Base-by-base conservation (phyloP, 2,888 invertebrate species). In the Bruchidius siliquastri region DNA sequence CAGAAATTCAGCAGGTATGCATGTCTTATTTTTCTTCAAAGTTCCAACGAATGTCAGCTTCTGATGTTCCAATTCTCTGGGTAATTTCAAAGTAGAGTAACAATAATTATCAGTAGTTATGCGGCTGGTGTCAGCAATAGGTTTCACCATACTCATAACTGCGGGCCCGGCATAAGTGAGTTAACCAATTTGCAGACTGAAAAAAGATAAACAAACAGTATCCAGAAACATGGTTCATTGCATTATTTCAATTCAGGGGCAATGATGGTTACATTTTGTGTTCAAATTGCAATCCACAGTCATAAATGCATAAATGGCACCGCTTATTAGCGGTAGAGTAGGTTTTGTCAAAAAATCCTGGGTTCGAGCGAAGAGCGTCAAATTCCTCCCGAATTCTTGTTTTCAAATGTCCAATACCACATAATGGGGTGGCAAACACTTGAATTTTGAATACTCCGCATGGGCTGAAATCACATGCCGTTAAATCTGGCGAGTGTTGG, bases 1-100 rank as follows among this genome's bases (percentile, higher is more conserved):
- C 10, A 76, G 72, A 74, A 80, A 80, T 74, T 76, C 76, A 13
- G 32, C 67, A 68, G 78, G 78, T 68, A 80, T 77, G 71, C 76
- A 67, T 72, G 22, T 30, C 20, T 73, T 73, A 73, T 74, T 74
- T 74, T 74, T 73, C 30, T 22, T 67, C 22, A 72, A 10, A 22
- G 72, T 73, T n/a, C 74, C 74, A 26, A 73, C 74, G 18, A 22
- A 70, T 1, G 22, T 70, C 22, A 70, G n/a, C 20, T 22, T 70
- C 20, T 70, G 70, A 30, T 26, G 2, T 70, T 1, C 22, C 30
- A 70, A 26, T 26, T 70, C 70, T 21, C 20, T 21, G 18, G 4
- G 10, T 22, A 70, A 26, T 20, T 70, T 26, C n/a, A 22, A 21
- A 10, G 70, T 22, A 0, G 70, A 22, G 20, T 22, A 70, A 22